A percentile compares a stretch with the other conserved stretches of the same genome.
phyloP scores from a whole-genome alignment of 2,113 vertebrate genomes.

The Chunga burmeisteri region DNA sequence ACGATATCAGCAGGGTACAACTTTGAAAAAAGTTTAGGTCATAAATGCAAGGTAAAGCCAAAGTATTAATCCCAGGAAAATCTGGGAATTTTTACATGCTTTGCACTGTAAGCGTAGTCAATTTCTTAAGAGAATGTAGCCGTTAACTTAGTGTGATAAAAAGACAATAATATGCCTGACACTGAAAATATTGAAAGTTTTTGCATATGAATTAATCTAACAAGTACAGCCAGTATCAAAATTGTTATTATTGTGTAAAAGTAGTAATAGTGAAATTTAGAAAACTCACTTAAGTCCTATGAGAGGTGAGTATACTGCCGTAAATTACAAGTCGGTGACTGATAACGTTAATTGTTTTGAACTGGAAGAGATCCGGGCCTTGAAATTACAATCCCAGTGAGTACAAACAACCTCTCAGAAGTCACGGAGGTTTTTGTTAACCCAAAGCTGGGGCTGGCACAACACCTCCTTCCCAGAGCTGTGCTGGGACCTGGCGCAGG shows the following conservation, averaged over 20 bases:
- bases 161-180: neutral
- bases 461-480: neutral
- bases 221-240: neutral
- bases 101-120: neutral
- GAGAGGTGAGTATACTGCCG: neutral
- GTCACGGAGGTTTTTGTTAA: neutral
- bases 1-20: neutral
- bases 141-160: neutral
- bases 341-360: neutral
- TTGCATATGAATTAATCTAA: neutral
- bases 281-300: neutral
- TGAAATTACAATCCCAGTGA: neutral
- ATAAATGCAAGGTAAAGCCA: neutral
- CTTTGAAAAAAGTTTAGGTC: neutral
- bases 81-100: neutral
- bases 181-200: neutral
- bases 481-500: neutral
- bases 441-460: neutral
- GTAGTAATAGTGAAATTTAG: neutral
- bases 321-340: neutral
- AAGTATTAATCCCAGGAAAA: neutral
- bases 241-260: neutral
- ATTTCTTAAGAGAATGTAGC: neutral
- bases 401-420: neutral
- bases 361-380: neutral